A percentile compares a stretch with the other conserved stretches of the same genome.
Evolutionary conservation across 2,888 invertebrate species (phyloP).

Genomic region (Aromia moschata): DNA sequence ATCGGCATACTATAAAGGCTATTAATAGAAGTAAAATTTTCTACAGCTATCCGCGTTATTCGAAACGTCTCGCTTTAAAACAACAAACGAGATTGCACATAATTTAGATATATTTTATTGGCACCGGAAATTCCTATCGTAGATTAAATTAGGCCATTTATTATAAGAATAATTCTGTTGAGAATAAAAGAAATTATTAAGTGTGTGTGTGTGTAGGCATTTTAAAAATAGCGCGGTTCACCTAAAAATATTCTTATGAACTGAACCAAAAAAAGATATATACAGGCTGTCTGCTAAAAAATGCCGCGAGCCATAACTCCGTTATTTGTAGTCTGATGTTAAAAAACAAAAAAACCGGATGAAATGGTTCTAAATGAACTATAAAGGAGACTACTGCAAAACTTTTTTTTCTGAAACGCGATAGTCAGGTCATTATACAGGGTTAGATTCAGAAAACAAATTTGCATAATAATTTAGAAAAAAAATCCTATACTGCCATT

Average conservation of each 20-base stretch:
- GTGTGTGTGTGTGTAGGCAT: background rate
- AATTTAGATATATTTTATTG: conserved; percentile 7
- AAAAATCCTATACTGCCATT: no score
- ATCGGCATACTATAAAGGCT: conserved; percentile 14
- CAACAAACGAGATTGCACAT: background rate
- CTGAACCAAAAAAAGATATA: background rate
- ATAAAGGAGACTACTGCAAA: background rate
- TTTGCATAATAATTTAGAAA: no score
- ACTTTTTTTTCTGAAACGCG: no score
- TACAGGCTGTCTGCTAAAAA: no score
- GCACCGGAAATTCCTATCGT: background rate
- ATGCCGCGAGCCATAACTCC: no score
- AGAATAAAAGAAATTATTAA: background rate
- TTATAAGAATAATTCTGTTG: background rate
- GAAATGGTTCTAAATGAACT: background rate
- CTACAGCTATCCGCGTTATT: conserved; percentile 3
- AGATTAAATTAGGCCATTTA: background rate
- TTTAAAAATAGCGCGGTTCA: background rate
- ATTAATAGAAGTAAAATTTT: conserved; percentile 9
- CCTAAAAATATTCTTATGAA: background rate
- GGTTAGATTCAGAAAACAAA: no score
- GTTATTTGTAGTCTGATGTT: no score
- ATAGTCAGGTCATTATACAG: no score
- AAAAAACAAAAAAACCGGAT: no score
- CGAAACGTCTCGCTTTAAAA: background rate